Base-by-base conservation (phyloP, 2,888 invertebrate species). In the Lucinisca nassula region DNA sequence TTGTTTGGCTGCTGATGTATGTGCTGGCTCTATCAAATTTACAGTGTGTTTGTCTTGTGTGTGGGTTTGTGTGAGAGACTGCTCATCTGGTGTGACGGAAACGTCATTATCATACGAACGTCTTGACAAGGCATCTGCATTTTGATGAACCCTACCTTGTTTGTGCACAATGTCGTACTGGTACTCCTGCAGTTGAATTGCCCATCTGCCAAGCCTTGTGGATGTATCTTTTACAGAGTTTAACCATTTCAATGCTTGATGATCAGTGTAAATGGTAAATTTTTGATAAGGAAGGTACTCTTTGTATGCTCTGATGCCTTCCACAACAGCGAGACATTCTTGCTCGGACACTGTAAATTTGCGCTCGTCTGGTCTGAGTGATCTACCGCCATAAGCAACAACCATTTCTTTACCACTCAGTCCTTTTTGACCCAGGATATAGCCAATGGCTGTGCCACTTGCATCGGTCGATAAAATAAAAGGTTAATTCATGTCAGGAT, bases 131-230 rank as follows among this genome's bases (percentile, higher is more conserved):
- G 76, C 80, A 21, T 81, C 85, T 45, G 85, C 67, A 82, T 58
- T 83, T 35, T 70, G 30, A 24, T 67, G 79, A 24, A 21, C 27
- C 30, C 51, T 85, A 21, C 61, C 82, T 24, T 38, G 35, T 45
- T 81, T 58, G 74, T 82, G 67, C n/a, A 37, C 49, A 17, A 87
- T 82, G n/a, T 85, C 85, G 85, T 70, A 90, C 21, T 84, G 76
- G 49, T 87, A 85, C 8, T 87, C 77, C 45, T 90, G 87, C 2
- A 90, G 61, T 37, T 83, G 79, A 4, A 88, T 61, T 4, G 88
- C 82, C 90, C 87, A 88, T 75, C 88, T 61, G 37, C 85, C 88
- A 27, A 90, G 73, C 17, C 78, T 37, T 38, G 80, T 76, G 35
- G 82, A 79, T 30, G 86, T 67, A 37, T 89, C 86, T 73, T 81